Evolutionary conservation across 2,888 invertebrate genomes (phyloP).

Genomic region (Syrista parreyssii): DNA sequence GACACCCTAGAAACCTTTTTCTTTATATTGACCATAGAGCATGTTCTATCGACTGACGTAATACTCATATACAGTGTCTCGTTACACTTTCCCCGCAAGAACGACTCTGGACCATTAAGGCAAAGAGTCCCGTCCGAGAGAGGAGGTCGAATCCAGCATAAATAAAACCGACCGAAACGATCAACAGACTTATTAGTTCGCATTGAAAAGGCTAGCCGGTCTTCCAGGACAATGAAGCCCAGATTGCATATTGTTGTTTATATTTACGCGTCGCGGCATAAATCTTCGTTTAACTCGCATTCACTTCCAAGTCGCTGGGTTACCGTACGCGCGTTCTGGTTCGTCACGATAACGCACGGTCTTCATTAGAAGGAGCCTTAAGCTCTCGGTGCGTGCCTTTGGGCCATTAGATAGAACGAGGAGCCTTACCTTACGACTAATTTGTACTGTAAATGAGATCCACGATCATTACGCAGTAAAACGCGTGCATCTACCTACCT

Average conservation of each 20-base stretch:
- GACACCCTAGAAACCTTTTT: neutral
- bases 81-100: neutral
- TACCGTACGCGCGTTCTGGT: constrained; percentile 28
- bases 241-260: constrained; percentile 66
- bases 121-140: constrained; percentile 23
- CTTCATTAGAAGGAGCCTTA: constrained; percentile 55
- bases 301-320: constrained; percentile 42
- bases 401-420: constrained; percentile 52
- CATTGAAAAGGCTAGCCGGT: constrained; percentile 38
- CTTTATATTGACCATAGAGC: neutral
- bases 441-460: constrained; percentile 64
- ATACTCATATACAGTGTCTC: neutral
- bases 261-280: constrained; percentile 62
- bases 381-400: constrained; percentile 58
- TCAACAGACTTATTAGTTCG: constrained; percentile 48
- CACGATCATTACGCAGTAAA: constrained; percentile 45
- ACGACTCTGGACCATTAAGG: neutral
- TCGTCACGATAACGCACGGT: constrained; percentile 62
- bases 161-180: neutral
- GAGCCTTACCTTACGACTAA: constrained; percentile 57
- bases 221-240: constrained; percentile 54
- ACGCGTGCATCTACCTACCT: constrained; percentile 1
- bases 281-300: constrained; percentile 65
- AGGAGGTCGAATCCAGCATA: constrained; percentile 15
- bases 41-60: neutral